Evolutionary conservation across 2,888 invertebrate genomes (phyloP).

Genomic region (Pteria penguin): DNA sequence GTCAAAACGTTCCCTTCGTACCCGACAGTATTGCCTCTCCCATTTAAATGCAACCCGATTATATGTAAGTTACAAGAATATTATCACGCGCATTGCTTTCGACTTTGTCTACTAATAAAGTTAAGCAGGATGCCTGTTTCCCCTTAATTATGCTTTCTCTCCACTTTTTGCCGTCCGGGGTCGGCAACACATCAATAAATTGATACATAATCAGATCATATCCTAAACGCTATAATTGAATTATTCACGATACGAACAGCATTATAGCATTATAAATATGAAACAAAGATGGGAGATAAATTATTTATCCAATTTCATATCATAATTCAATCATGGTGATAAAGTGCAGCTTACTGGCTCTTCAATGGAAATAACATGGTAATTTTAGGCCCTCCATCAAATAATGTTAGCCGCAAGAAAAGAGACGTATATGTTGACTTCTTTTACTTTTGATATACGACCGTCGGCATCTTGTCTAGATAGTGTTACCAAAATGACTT

Average conservation of each 20-base stretch:
- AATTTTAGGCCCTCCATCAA: no score
- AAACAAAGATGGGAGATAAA: constrained; percentile 67
- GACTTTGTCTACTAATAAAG: not conserved
- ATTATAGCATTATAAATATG: constrained; percentile 66
- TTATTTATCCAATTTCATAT: constrained; percentile 56
- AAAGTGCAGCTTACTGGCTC: not conserved
- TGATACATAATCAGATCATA: constrained; percentile 56
- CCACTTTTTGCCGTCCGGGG: constrained; percentile 6
- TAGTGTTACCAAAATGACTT: no score
- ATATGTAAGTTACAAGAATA: constrained; percentile 9
- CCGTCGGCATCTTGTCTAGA: no score
- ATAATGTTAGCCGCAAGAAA: no score
- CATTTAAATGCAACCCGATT: constrained; percentile 18
- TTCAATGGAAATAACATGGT: not conserved
- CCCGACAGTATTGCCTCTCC: not conserved
- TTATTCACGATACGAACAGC: constrained; percentile 55
- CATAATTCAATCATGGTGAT: constrained; percentile 12
- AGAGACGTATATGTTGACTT: no score
- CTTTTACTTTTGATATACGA: no score
- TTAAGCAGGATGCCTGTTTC: not conserved
- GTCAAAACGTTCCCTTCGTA: not conserved
- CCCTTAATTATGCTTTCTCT: constrained; percentile 1
- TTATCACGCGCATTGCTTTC: constrained; percentile 12
- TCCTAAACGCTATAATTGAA: constrained; percentile 62
- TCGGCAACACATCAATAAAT: constrained; percentile 49